Conservation (phyloP, 37 sponge, comb jelly and placozoan species). For the Dysidea cf. avara region DNA sequence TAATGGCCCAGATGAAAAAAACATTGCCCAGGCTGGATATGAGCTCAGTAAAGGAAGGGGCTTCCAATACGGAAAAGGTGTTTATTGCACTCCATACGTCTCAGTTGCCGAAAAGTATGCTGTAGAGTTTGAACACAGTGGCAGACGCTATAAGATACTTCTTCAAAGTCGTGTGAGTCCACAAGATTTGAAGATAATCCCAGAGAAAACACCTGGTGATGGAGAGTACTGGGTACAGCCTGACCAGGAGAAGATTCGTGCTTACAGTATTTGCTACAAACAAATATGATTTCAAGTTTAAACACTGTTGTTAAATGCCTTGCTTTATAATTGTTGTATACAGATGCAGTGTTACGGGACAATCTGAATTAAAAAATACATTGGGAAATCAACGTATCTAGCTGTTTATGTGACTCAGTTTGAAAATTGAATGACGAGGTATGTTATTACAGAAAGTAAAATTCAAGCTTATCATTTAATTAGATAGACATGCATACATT, state of each 20-base stretch:
- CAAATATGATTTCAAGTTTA: neutral
- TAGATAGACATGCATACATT: too few species aligned
- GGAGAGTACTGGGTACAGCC: slow-evolving; percentile 31
- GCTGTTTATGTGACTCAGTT: too few species aligned
- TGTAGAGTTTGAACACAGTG: slow-evolving; percentile 1
- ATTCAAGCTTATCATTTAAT: too few species aligned
- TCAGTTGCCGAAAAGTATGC: slow-evolving; percentile 30
- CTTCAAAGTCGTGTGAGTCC: slow-evolving; percentile 47
- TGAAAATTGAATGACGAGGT: too few species aligned
- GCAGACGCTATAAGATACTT: slow-evolving; percentile 19
- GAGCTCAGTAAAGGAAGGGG: slow-evolving; percentile 12
- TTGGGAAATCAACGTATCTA: too few species aligned
- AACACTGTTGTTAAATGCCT: too few species aligned
- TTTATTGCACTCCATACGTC: slow-evolving; percentile 39
- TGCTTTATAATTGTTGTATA: too few species aligned
- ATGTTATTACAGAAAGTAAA: too few species aligned
- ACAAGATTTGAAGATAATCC: slow-evolving; percentile 8
- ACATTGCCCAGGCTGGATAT: slow-evolving; percentile 35
- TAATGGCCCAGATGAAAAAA: too few species aligned
- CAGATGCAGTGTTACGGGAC: too few species aligned
- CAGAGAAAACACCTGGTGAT: slow-evolving; percentile 1
- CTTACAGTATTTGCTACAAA: slow-evolving; percentile 25
- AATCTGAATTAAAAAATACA: too few species aligned
- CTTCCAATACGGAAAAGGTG: slow-evolving; percentile 28
- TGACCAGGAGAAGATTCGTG: neutral